A percentile compares a stretch with the other conserved stretches of the same genome.
These are phyloP conservation scores for Perizoma affinitatum DNA, from an alignment of 2,888 invertebrate species.

Conservation along the genomic window DNA sequence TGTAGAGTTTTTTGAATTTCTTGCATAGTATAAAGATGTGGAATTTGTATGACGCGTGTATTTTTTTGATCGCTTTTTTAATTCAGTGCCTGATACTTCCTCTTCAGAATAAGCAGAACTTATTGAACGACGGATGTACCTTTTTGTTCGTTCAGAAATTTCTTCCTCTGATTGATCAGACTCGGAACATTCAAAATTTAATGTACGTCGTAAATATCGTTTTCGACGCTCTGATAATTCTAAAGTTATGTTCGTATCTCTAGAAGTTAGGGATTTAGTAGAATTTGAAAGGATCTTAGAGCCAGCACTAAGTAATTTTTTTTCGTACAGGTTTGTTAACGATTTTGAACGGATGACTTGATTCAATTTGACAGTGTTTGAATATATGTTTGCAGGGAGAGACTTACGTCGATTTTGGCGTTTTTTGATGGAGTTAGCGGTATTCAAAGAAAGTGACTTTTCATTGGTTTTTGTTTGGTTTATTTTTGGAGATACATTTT, in stretches of 20 bases:
- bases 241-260: background rate
- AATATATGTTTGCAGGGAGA: constrained; percentile 8
- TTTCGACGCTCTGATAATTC: constrained; percentile 8
- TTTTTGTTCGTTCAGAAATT: background rate
- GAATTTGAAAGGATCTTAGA: background rate
- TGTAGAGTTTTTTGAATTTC: constrained; percentile 2
- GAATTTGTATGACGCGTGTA: constrained; percentile 1
- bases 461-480: background rate
- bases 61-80: background rate
- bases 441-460: background rate
- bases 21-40: background rate
- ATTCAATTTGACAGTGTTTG: background rate
- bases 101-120: background rate
- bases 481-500: constrained; percentile 4
- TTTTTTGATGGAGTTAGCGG: constrained; percentile 4
- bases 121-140: background rate
- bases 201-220: constrained; percentile 4
- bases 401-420: constrained; percentile 5
- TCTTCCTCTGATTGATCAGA: constrained; percentile 10
- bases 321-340: background rate
- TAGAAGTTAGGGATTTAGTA: background rate
- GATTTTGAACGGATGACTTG: constrained; percentile 4
- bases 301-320: background rate
- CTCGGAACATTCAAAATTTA: background rate
- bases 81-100: background rate